Evolutionary conservation across 2,888 invertebrate genomes (phyloP).

Genomic region (Dendrolimus houi): DNA sequence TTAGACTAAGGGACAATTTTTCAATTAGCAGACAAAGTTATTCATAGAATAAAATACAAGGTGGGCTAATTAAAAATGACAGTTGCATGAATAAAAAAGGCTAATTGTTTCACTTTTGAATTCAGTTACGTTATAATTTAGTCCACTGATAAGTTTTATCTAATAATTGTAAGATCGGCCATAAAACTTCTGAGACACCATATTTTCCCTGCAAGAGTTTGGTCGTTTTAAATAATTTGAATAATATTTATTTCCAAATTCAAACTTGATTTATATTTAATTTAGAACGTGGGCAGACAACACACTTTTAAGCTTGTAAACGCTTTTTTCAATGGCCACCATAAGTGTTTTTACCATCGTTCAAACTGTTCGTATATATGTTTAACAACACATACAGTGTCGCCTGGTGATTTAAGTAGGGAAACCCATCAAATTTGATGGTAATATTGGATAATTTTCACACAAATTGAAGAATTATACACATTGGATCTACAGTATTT

Average conservation of each 20-base stretch:
- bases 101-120: too few relatives aligned
- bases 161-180: too few relatives aligned
- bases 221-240: too few relatives aligned
- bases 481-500: conserved; percentile 16
- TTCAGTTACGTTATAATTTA: too few relatives aligned
- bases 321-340: neutral
- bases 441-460: conserved; percentile 18
- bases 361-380: neutral
- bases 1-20: too few relatives aligned
- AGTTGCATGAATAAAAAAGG: too few relatives aligned
- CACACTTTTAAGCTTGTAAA: neutral
- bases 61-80: too few relatives aligned
- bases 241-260: neutral
- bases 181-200: too few relatives aligned
- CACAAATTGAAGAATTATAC: conserved; percentile 27
- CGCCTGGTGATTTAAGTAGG: conserved; percentile 10
- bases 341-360: neutral
- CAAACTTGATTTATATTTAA: neutral
- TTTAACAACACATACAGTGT: neutral
- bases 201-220: too few relatives aligned
- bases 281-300: neutral
- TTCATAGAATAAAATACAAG: too few relatives aligned
- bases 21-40: too few relatives aligned
- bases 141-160: too few relatives aligned
- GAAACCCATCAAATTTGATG: conserved; percentile 13